Percentiles rank a stretch among this genome's conserved stretches.
These are phyloP conservation scores for Trissolcus japonicus DNA, from an alignment of 2,888 invertebrate species.

Conservation along the genomic window DNA sequence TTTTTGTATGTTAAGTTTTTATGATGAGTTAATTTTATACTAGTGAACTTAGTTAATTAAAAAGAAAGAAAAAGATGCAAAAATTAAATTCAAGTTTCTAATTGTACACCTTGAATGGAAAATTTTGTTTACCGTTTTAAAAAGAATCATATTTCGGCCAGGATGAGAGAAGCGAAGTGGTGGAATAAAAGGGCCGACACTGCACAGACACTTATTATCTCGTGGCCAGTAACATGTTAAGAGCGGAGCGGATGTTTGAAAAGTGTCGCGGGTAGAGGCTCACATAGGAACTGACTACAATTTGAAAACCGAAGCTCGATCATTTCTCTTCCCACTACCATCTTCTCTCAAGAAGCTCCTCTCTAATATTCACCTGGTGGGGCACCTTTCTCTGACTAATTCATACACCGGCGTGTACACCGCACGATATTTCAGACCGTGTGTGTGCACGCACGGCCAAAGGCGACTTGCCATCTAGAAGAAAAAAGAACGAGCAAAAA, in stretches of 20 bases:
- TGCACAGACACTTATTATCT: slow-evolving; percentile 65
- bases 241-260: slow-evolving; percentile 61
- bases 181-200: slow-evolving; percentile 56
- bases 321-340: slow-evolving; percentile 69
- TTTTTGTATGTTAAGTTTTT: too few relatives aligned
- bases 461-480: slow-evolving; percentile 10
- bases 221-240: slow-evolving; percentile 64
- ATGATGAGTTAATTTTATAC: too few relatives aligned
- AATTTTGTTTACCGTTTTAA: slow-evolving; percentile 66
- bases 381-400: slow-evolving; percentile 71
- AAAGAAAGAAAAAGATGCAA: too few relatives aligned
- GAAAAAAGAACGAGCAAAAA: slow-evolving; percentile 16
- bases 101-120: too few relatives aligned
- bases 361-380: slow-evolving; percentile 71
- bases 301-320: slow-evolving; percentile 67
- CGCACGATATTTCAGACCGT: slow-evolving; percentile 43
- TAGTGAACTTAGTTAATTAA: too few relatives aligned
- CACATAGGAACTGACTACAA: slow-evolving; percentile 71
- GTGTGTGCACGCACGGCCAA: slow-evolving; percentile 23
- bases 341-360: slow-evolving; percentile 68
- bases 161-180: background rate
- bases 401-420: slow-evolving; percentile 38
- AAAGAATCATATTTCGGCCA: slow-evolving; percentile 62
- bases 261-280: slow-evolving; percentile 65
- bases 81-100: too few relatives aligned